phyloP scores from a whole-genome alignment of 2,797 vertebrate genomes.

The Ctenopoma multispine region DNA sequence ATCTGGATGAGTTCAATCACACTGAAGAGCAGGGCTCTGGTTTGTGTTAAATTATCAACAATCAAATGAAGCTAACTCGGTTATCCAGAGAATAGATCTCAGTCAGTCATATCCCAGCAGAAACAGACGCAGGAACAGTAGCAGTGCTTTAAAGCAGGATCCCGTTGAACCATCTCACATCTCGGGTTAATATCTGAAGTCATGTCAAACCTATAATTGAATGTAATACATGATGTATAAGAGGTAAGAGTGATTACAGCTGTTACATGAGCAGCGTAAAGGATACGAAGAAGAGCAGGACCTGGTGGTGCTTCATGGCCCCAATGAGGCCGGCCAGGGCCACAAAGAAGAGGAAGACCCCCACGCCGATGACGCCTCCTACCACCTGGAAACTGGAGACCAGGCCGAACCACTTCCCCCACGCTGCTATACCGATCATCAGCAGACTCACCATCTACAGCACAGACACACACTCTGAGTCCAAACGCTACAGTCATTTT shows the following conservation, averaged over 20 bases:
- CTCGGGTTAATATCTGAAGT: not conserved
- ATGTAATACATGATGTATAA: no score
- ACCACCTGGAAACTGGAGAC: slow-evolving; percentile 94
- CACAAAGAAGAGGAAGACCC: slow-evolving; percentile 93
- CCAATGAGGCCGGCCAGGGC: slow-evolving; percentile 90
- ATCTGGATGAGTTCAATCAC: not conserved
- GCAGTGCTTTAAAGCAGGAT: no score
- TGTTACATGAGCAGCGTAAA: slow-evolving; percentile 55
- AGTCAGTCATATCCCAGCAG: not conserved
- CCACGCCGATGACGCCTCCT: slow-evolving; percentile 90
- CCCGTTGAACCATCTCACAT: no score
- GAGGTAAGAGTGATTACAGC: not conserved
- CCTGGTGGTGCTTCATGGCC: slow-evolving; percentile 93
- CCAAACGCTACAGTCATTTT: not conserved
- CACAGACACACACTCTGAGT: not conserved
- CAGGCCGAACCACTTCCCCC: slow-evolving; percentile 93
- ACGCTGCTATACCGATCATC: slow-evolving; percentile 91
- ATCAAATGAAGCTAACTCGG: not conserved
- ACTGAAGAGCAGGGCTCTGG: not conserved
- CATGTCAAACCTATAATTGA: no score
- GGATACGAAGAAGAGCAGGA: slow-evolving; percentile 97
- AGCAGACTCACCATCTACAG: slow-evolving; percentile 91
- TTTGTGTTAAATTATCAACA: no score
- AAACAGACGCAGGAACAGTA: not conserved
- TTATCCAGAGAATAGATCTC: not conserved